Evolutionary conservation across 2,888 invertebrate species (phyloP).

Genomic region (Galerucella nymphaeae): DNA sequence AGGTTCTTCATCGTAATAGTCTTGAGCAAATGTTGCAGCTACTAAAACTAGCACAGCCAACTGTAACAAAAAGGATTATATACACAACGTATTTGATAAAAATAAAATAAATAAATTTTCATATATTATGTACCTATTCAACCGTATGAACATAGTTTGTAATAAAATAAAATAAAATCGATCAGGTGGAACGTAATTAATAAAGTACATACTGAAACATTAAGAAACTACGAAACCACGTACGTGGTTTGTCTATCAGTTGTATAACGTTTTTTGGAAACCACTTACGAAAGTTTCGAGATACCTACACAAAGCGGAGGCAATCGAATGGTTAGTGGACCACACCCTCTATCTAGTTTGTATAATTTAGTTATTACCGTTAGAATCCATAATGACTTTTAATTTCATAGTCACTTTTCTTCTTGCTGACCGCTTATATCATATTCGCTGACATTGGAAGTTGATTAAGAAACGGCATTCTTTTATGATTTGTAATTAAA

Average conservation of each 20-base stretch:
- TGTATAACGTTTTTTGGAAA: constrained; percentile 8
- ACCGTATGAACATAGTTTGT: neutral
- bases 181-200: neutral
- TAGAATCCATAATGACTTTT: constrained; percentile 24
- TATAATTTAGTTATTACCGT: neutral
- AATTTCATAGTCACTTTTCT: constrained; percentile 7
- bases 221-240: neutral
- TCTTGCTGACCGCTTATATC: constrained; percentile 14
- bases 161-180: neutral
- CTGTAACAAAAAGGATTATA: constrained; percentile 50
- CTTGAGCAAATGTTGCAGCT: constrained; percentile 68
- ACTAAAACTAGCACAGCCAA: constrained; percentile 58
- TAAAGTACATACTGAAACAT: neutral
- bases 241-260: neutral
- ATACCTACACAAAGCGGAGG: constrained; percentile 6
- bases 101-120: too few relatives aligned
- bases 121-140: neutral
- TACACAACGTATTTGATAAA: too few relatives aligned
- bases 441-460: constrained; percentile 16
- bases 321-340: constrained; percentile 13
- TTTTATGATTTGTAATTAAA: neutral
- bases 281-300: neutral
- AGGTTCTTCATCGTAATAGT: constrained; percentile 60
- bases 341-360: constrained; percentile 19
- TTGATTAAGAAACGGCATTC: neutral